phyloP scores from a whole-genome alignment of 2,113 vertebrate species.

The Indicator maculatus region DNA sequence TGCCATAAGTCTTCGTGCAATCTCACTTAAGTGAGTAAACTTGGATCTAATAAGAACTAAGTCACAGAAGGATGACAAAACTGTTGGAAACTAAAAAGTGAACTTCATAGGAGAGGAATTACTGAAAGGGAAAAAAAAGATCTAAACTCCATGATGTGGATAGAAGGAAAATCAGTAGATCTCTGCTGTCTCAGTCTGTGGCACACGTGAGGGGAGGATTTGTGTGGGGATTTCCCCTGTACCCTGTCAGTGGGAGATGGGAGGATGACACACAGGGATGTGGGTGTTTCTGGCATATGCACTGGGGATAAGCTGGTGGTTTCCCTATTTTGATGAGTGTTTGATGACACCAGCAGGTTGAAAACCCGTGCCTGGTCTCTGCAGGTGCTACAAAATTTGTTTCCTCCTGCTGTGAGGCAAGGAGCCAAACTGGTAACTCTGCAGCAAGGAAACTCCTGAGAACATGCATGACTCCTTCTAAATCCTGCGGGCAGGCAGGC shows the following conservation, averaged over 20 bases:
- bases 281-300: neutral
- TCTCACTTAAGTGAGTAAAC: neutral
- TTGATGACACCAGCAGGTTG: neutral
- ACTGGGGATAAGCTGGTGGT: neutral
- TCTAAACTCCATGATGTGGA: neutral
- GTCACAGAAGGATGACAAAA: neutral
- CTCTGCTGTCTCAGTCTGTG: neutral
- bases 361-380: neutral
- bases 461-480: accelerated
- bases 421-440: neutral
- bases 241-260: accelerated
- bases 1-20: neutral
- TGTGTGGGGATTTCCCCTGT: neutral
- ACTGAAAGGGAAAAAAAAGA: neutral
- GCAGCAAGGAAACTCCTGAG: neutral
- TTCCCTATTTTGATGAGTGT: neutral
- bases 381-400: neutral
- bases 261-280: neutral
- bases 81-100: neutral
- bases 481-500: neutral
- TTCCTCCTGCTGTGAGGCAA: neutral
- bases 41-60: neutral
- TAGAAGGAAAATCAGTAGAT: neutral
- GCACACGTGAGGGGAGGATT: accelerated
- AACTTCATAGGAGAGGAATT: neutral